Percentiles rank a stretch among this genome's conserved stretches.
Evolutionary conservation across 2,888 invertebrate genomes (phyloP).

Genomic region (Sesia bembeciformis): DNA sequence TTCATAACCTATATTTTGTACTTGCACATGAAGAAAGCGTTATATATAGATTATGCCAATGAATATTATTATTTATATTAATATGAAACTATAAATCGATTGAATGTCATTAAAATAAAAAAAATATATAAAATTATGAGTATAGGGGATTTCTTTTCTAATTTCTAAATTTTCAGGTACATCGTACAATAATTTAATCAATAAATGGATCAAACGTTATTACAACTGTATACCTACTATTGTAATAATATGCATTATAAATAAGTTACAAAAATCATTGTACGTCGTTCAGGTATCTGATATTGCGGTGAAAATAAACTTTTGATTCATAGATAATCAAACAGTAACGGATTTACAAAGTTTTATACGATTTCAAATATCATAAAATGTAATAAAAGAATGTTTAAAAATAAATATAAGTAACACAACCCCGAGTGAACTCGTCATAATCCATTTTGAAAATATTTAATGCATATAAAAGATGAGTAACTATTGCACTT

Average conservation of each 20-base stretch:
- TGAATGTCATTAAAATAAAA: too few species aligned
- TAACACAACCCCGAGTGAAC: conserved; percentile 67
- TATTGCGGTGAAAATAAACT: conserved; percentile 35
- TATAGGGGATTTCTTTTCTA: too few species aligned
- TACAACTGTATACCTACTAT: too few species aligned
- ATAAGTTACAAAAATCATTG: conserved; percentile 20
- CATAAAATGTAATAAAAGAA: conserved; percentile 9
- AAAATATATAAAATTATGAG: too few species aligned
- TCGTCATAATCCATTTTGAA: conserved; percentile 13
- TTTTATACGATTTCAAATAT: conserved; percentile 3
- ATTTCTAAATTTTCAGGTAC: too few species aligned
- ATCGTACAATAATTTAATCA: not conserved
- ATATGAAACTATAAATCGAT: too few species aligned
- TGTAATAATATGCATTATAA: not conserved
- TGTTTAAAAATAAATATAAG: conserved; percentile 10
- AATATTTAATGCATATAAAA: too few species aligned
- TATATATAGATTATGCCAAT: too few species aligned
- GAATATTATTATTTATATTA: too few species aligned
- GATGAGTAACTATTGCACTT: too few species aligned
- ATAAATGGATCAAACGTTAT: not conserved
- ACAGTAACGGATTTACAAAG: not conserved
- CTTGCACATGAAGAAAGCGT: too few species aligned
- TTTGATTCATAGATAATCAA: conserved; percentile 9
- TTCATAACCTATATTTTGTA: too few species aligned
- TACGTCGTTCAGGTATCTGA: conserved; percentile 56